These are phyloP conservation scores for Notothenia rossii DNA, from an alignment of 2,113 vertebrate species.

Conservation along the genomic window DNA sequence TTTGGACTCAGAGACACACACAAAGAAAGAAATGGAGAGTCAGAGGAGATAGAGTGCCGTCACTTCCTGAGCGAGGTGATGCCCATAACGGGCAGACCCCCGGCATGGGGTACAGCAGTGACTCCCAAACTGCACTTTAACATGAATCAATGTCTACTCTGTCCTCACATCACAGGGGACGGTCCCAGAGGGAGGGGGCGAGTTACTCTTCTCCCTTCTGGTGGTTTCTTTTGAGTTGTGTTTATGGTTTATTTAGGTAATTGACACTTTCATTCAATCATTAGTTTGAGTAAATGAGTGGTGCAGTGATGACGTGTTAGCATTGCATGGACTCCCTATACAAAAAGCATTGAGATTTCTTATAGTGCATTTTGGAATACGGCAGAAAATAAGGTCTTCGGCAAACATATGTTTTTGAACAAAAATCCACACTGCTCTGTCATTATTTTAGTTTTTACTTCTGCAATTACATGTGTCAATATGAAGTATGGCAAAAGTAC, in stretches of 20 bases:
- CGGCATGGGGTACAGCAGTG: not conserved
- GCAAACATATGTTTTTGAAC: too few relatives aligned
- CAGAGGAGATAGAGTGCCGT: slow-evolving; percentile 22
- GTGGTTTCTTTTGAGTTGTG: not conserved
- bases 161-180: not conserved
- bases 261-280: not conserved
- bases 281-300: not conserved
- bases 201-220: not conserved
- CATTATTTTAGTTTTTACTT: too few relatives aligned
- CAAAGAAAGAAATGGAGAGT: slow-evolving; percentile 23
- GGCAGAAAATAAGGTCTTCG: too few relatives aligned
- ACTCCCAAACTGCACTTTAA: not conserved
- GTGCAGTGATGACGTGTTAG: too few relatives aligned
- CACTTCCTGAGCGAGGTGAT: slow-evolving; percentile 50
- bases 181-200: not conserved
- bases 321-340: too few relatives aligned
- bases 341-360: too few relatives aligned
- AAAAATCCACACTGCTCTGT: too few relatives aligned
- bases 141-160: not conserved
- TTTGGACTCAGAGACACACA: slow-evolving; percentile 37
- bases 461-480: too few relatives aligned
- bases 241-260: not conserved
- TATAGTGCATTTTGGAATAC: too few relatives aligned
- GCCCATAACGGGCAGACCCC: slow-evolving; percentile 46
- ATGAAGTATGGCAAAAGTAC: too few relatives aligned